Evolutionary conservation across 2,888 invertebrate genomes (phyloP).

Genomic region (Iselma pallidipennis): DNA sequence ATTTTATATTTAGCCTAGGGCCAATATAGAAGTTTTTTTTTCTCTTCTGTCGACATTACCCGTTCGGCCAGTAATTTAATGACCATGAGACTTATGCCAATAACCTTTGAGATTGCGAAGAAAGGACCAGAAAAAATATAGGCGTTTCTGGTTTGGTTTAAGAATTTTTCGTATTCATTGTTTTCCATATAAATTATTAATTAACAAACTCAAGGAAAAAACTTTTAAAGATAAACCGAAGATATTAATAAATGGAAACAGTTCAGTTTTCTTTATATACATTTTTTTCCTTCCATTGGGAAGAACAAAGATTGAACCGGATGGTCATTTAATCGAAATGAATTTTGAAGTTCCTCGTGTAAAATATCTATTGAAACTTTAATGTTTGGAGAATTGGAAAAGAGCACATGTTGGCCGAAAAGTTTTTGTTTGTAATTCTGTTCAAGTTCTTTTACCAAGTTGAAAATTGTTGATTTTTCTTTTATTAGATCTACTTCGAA

Average conservation of each 20-base stretch:
- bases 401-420: background rate
- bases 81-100: constrained; percentile 25
- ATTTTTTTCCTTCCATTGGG: too few species aligned
- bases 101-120: constrained; percentile 16
- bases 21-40: constrained; percentile 9
- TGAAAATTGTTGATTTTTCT: background rate
- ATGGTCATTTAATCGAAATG: background rate
- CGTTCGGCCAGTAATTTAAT: constrained; percentile 19
- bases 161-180: constrained; percentile 19
- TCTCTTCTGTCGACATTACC: constrained; percentile 2
- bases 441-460: background rate
- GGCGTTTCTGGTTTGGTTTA: constrained; percentile 20
- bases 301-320: background rate
- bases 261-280: background rate
- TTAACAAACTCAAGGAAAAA: background rate
- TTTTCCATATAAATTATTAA: constrained; percentile 3
- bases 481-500: background rate
- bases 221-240: background rate
- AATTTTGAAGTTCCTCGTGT: background rate
- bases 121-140: constrained; percentile 7
- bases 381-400: background rate
- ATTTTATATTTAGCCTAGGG: constrained; percentile 13
- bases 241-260: constrained; percentile 3
- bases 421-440: background rate
- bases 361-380: too few species aligned